Evolutionary conservation across 2,113 vertebrate species (phyloP).

Genomic region (Cavia porcellus): DNA sequence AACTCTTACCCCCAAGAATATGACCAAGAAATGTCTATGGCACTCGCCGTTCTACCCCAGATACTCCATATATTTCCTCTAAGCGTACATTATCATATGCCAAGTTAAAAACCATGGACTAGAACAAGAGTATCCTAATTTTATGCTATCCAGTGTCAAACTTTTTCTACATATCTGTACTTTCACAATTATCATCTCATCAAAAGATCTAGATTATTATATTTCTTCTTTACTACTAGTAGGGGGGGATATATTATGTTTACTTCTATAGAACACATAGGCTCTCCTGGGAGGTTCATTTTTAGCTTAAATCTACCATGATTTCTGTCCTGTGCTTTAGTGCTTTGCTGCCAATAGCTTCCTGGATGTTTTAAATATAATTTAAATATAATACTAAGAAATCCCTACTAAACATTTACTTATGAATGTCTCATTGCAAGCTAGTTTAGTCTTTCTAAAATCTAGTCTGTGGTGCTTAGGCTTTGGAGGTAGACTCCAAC

Average conservation of each 20-base stretch:
- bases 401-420: neutral
- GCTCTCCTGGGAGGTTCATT: neutral
- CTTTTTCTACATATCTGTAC: neutral
- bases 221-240: neutral
- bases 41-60: neutral
- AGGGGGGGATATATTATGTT: neutral
- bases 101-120: neutral
- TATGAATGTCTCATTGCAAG: neutral
- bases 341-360: neutral
- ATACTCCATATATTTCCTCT: neutral
- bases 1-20: neutral
- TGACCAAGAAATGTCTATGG: neutral
- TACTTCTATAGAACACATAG: neutral
- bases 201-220: neutral
- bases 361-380: neutral
- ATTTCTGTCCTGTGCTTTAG: neutral
- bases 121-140: neutral
- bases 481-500: neutral
- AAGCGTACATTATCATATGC: neutral
- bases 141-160: neutral
- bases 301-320: neutral
- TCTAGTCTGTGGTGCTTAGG: neutral
- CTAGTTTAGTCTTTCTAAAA: neutral
- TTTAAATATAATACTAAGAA: neutral
- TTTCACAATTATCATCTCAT: neutral